Conservation (phyloP, 2,888 invertebrate genomes). For the Junonia oenone region DNA sequence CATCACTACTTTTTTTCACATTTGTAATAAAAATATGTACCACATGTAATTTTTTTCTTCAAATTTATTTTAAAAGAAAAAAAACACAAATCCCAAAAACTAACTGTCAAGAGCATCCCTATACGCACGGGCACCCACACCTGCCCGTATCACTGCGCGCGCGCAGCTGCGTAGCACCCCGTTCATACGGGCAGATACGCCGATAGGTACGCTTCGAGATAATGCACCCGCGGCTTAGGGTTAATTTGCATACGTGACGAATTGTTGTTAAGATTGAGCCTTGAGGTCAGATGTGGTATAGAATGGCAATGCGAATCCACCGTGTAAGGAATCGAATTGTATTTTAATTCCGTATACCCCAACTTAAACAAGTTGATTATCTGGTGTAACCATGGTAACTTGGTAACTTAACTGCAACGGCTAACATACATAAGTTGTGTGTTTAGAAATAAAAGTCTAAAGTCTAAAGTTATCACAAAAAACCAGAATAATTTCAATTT, state of each 20-base stretch:
- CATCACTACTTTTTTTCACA: too few species aligned
- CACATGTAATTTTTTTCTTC: too few species aligned
- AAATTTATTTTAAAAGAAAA: too few species aligned
- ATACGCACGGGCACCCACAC: slow-evolving; percentile 14
- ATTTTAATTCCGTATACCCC: too few species aligned
- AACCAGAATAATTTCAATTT: too few species aligned
- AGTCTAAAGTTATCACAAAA: too few species aligned
- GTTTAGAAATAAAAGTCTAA: too few species aligned
- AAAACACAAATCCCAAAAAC: neutral
- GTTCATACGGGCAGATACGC: slow-evolving; percentile 17
- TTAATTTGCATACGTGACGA: slow-evolving; percentile 16
- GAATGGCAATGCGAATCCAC: neutral
- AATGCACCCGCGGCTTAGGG: slow-evolving; percentile 20
- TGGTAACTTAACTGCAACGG: too few species aligned
- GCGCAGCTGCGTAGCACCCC: slow-evolving; percentile 20
- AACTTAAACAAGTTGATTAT: too few species aligned
- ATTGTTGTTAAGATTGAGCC: neutral
- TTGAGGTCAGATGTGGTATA: neutral
- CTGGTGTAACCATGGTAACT: too few species aligned
- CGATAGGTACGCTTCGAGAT: slow-evolving; percentile 23
- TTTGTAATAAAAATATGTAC: too few species aligned
- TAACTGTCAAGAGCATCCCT: neutral
- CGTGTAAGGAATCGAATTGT: neutral
- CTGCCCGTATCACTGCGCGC: slow-evolving; percentile 25
- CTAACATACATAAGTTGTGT: too few species aligned